Conservation (phyloP, 2,113 vertebrate species). For the Sus scrofa region T2T-Sscrofa CM000814.6:60981501-60982000, state of each 20-base stretch:
- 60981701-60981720: background rate
- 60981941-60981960: too few species aligned
- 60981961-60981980: too few species aligned
- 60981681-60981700: background rate
- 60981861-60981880: too few species aligned
- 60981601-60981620: background rate
- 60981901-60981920: too few species aligned
- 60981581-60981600: background rate
- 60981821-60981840: too few species aligned
- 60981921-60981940: too few species aligned
- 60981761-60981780: too few species aligned
- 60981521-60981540: background rate
- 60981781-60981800: too few species aligned
- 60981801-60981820: too few species aligned
- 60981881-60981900: too few species aligned
- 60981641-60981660: background rate
- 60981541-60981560: background rate
- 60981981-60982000: too few species aligned
- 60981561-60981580: background rate
- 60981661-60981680: background rate
- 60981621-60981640: constrained; percentile 1
- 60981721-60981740: background rate
- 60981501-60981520: background rate
- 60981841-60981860: too few species aligned
- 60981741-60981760: background rate